Base-by-base conservation (phyloP, 1,140 invertebrate genomes). In the Drosophila ogumai region DNA sequence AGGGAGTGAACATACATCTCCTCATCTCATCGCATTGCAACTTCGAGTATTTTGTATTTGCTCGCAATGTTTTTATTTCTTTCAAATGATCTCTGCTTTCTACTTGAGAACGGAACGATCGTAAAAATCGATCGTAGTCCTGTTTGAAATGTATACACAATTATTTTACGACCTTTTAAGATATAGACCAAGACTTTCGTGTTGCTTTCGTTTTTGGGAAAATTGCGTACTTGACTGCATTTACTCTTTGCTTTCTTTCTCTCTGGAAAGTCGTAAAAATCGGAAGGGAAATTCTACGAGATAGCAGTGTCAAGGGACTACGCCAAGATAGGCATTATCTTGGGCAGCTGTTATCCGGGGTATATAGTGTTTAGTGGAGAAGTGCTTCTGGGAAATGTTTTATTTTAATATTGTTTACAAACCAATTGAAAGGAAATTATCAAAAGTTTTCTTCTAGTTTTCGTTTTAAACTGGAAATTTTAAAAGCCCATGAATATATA, bases 21-120 rank as follows among this genome's bases (percentile, higher is more conserved):
- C 46, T 25, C 46, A 31, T 31, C 47, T 31, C 22, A n/a, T 15
- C 46, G 9, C n/a, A 9, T 38, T 55, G 34, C 47, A 50, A 84
- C 46, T 25, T 76, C 44, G 72, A 38, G 68, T 46, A 25, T 65
- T 68, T 46, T 71, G 49, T 41, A 69, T 47, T 69, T 69, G 65
- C 55, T 63, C 64, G 78, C 67, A 86, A 87, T 87, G 85, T 88
- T 88, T 88, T 88, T 88, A 88, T 88, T 88, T 88, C 80, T 77
- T 81, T 88, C 77, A 90, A 88, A 88, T 88, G 85, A 90, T 78
- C 77, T 84, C 84, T 81, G 84, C 77, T 90, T 84, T 88, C 82
- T 90, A 87, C 80, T 84, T 84, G 80, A 88, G 76, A 79, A 68
- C 47, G 49, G 10, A 61, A 58, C 41, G 74, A 65, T 85, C 81